Evolutionary conservation across 1,140 invertebrate species (phyloP).

Genomic region (Theocolax elegans): DNA sequence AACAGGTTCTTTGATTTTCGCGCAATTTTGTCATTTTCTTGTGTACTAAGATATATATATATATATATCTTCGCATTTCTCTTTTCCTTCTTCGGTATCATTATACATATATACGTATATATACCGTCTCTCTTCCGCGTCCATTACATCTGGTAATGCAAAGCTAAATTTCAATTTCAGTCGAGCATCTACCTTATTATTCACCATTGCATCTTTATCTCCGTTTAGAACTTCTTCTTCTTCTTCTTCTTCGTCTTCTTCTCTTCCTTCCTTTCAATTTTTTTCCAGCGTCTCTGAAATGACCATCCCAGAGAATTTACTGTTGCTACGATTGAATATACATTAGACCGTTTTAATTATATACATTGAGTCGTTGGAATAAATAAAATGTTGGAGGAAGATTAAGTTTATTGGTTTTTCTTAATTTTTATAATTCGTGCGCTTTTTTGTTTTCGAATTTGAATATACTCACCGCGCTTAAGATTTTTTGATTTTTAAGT

Average conservation of each 20-base stretch:
- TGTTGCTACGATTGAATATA: no score
- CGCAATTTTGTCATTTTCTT: conserved; percentile 26
- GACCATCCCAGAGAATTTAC: no score
- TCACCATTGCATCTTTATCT: conserved; percentile 38
- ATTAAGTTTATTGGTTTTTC: no score
- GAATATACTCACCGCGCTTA: no score
- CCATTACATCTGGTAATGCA: conserved; percentile 41
- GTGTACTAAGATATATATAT: not conserved
- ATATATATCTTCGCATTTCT: conserved; percentile 1
- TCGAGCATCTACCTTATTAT: conserved; percentile 27
- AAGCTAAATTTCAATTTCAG: conserved; percentile 42
- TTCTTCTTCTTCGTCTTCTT: not conserved
- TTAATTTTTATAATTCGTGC: no score
- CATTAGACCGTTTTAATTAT: no score
- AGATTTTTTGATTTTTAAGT: no score
- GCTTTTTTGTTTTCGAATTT: no score
- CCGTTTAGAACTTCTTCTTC: conserved; percentile 19
- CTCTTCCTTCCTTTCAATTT: not conserved
- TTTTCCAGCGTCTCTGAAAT: no score
- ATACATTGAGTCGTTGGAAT: no score
- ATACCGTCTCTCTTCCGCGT: conserved; percentile 18
- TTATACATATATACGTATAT: no score
- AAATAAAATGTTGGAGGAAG: no score
- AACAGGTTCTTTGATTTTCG: conserved; percentile 9
- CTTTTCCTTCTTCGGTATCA: not conserved